Percentiles rank a stretch among this genome's conserved stretches.
Evolutionary conservation across 2,888 invertebrate genomes (phyloP).

Genomic region (Diarsia dahlii): DNA sequence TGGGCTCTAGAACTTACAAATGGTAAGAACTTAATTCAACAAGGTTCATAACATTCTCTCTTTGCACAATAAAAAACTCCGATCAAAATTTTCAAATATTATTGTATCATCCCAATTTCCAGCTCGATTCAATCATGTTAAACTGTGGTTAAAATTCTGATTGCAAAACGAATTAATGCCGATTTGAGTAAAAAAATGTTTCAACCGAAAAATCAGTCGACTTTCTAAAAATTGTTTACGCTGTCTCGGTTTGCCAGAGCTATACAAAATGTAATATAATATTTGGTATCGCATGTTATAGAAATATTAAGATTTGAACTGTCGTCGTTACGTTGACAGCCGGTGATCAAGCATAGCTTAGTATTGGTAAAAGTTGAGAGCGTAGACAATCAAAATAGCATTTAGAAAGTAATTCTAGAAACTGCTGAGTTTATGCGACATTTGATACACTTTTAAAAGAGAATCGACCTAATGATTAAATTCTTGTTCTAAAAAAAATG

Average conservation of each 20-base stretch:
- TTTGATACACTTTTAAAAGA: background rate
- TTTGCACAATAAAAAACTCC: no score
- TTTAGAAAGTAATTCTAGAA: constrained; percentile 36
- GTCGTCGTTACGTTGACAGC: constrained; percentile 22
- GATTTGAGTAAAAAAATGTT: constrained; percentile 62
- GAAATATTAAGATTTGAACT: constrained; percentile 38
- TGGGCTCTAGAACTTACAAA: no score
- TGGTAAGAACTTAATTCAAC: no score
- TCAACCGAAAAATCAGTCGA: constrained; percentile 59
- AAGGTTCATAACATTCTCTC: background rate
- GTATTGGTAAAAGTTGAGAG: constrained; percentile 42
- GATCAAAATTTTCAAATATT: background rate
- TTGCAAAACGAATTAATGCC: constrained; percentile 54
- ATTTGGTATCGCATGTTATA: constrained; percentile 55
- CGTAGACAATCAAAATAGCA: constrained; percentile 1
- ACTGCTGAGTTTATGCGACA: constrained; percentile 5
- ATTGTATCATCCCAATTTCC: constrained; percentile 33
- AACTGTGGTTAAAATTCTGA: constrained; percentile 54
- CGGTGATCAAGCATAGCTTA: constrained; percentile 1
- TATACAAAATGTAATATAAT: constrained; percentile 58
- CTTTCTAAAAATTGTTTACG: constrained; percentile 73
- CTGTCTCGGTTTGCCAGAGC: constrained; percentile 58
- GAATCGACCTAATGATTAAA: background rate
- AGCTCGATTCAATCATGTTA: constrained; percentile 48
- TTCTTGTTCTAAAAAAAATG: background rate